These are phyloP conservation scores for Serilophus lunatus DNA, from an alignment of 2,113 vertebrate genomes.

Conservation along the genomic window DNA sequence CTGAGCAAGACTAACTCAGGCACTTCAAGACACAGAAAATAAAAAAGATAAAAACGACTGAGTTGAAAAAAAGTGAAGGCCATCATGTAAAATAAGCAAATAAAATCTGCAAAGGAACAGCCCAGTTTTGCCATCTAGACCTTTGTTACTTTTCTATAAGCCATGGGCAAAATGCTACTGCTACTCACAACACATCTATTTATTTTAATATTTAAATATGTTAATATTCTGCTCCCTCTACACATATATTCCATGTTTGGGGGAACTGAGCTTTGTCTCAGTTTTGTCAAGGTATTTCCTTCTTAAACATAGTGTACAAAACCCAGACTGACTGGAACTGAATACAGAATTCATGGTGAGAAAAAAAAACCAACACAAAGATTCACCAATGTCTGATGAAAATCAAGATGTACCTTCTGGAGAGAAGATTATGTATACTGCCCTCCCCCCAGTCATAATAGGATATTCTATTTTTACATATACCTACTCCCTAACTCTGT, in stretches of 20 bases:
- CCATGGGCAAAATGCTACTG: not conserved
- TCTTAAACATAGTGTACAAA: not conserved
- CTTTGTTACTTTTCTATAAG: not conserved
- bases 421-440: not conserved
- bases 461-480: not conserved
- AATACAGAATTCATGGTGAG: not conserved
- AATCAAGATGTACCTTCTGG: not conserved
- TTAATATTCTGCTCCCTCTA: not conserved
- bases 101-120: not conserved
- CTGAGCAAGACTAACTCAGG: not conserved
- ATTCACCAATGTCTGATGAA: not conserved
- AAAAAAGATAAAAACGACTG: conserved; percentile 27
- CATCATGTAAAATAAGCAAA: not conserved
- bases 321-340: not conserved
- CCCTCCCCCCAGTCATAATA: fast-evolving
- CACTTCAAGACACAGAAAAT: not conserved
- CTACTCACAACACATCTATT: not conserved
- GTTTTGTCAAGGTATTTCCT: not conserved
- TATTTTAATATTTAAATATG: not conserved
- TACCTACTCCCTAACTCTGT: not conserved
- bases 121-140: not conserved
- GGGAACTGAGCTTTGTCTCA: not conserved
- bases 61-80: not conserved
- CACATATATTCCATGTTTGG: not conserved
- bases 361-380: not conserved